Base-by-base conservation (phyloP, 1,140 invertebrate species). In the Venustaconcha ellipsiformis region DNA sequence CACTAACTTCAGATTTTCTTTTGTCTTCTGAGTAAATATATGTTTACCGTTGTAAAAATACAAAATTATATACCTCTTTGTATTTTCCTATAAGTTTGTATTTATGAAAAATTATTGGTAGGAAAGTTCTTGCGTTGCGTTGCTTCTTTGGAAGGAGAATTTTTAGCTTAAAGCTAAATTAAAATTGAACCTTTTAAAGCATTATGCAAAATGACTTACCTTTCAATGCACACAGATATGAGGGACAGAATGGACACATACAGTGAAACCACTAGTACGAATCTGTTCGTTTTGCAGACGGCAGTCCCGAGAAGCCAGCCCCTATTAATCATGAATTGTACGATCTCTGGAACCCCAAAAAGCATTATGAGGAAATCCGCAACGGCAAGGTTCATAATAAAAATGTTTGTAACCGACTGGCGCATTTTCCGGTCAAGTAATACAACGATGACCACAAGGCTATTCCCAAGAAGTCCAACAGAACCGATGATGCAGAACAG, bases 331-430 rank as follows among this genome's bases (percentile, higher is more conserved):
- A 90, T 88, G 70, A 90, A 89, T 78, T 89, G 87, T 0, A 90
- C 83, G 60, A 90, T 89, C 71, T 91, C 90, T 0, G 88, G 88
- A 17, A 90, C 82, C 26, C 88, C 90, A n/a, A 88, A 82, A 4
- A 88, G 37, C 89, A 90, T 88, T 14, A 90, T 89, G 18, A 90
- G 65, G 8, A 90, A 82, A 71, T 91, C 90, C 60, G 89, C 87
- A 1, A 88, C 72, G 2, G 90, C 89, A 64, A 91, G 71, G 73
- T 91, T 91, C 83, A 88, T 84, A 15, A 91, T 90, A 20, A 90
- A 86, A 18, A 90, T 74, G 72, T 91, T 91, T 14, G 89, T 90
- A 18, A 88, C 83, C 0, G 86, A 88, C 30, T 80, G 80, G 65
- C 90, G 69, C 90, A 91, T 90, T 58, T 87, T 84, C n/a, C 78